Evolutionary conservation across 30 jellyfish, hydroid and myxozoan species (phyloP).

Genomic region (Hydractinia symbiolongicarpus): DNA sequence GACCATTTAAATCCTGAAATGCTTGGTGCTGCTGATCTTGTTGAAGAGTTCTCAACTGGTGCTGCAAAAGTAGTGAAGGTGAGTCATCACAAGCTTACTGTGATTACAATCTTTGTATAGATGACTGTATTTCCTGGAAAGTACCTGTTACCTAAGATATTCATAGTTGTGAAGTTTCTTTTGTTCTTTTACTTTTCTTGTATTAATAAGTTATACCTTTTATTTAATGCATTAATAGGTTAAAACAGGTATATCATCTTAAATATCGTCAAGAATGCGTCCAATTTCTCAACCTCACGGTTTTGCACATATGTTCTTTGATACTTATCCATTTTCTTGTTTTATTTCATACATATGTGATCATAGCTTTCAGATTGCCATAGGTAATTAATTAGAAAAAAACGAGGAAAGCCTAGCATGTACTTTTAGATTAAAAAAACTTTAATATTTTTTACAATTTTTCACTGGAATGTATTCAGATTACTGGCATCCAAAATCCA

Average conservation of each 20-base stretch:
- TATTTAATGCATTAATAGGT: no score
- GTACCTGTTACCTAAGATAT: not conserved
- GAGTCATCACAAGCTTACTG: not conserved
- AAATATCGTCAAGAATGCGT: no score
- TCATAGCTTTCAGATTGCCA: no score
- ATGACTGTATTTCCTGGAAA: not conserved
- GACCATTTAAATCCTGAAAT: slow-evolving; percentile 95
- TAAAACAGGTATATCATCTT: no score
- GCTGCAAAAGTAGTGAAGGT: slow-evolving; percentile 95
- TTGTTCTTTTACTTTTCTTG: not conserved
- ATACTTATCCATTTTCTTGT: no score
- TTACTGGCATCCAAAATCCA: slow-evolving; percentile 90
- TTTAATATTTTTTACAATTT: not conserved
- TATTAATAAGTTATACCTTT: no score
- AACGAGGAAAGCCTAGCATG: no score
- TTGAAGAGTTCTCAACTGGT: slow-evolving; percentile 99
- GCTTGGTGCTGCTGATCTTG: slow-evolving; percentile 96
- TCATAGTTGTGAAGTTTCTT: not conserved
- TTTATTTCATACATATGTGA: no score
- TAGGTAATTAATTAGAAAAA: no score
- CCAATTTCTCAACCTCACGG: no score
- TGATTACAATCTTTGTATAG: not conserved
- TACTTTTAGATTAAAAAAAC: not conserved
- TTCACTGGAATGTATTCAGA: slow-evolving; percentile 19
- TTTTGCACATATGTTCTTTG: no score